These are phyloP conservation scores for Cosmia pyralina DNA, from an alignment of 2,888 invertebrate species.

Conservation along the genomic window DNA sequence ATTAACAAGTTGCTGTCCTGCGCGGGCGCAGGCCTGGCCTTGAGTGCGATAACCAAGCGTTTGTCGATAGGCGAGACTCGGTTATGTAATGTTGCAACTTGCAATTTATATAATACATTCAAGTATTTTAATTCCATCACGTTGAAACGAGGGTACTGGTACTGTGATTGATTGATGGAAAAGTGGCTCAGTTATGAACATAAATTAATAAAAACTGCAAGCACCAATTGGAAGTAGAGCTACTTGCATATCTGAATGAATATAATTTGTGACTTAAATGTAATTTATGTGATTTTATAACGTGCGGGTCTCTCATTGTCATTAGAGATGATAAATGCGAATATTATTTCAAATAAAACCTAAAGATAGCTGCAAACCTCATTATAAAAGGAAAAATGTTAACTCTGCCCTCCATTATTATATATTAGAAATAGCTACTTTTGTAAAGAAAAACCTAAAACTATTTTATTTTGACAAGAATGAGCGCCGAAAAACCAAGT, in stretches of 20 bases:
- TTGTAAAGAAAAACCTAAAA: too few species aligned
- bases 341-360: too few species aligned
- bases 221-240: constrained; percentile 39
- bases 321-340: constrained; percentile 38
- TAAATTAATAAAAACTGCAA: constrained; percentile 50
- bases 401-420: too few species aligned
- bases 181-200: constrained; percentile 22
- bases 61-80: constrained; percentile 72
- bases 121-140: constrained; percentile 65
- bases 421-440: too few species aligned
- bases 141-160: constrained; percentile 22
- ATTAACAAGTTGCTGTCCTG: constrained; percentile 77
- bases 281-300: constrained; percentile 36
- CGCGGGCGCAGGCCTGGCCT: constrained; percentile 74
- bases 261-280: constrained; percentile 36
- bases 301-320: constrained; percentile 35
- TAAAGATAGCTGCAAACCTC: too few species aligned
- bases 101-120: constrained; percentile 61
- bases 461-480: too few species aligned
- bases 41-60: constrained; percentile 81
- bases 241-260: constrained; percentile 39
- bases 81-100: constrained; percentile 76
- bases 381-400: too few species aligned
- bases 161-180: constrained; percentile 8
- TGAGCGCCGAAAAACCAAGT: too few species aligned